Evolutionary conservation across 2,797 vertebrate genomes (phyloP), one percentile per base, ranked within the genome.

Genomic region (Sebastes steindachneri): DNA sequence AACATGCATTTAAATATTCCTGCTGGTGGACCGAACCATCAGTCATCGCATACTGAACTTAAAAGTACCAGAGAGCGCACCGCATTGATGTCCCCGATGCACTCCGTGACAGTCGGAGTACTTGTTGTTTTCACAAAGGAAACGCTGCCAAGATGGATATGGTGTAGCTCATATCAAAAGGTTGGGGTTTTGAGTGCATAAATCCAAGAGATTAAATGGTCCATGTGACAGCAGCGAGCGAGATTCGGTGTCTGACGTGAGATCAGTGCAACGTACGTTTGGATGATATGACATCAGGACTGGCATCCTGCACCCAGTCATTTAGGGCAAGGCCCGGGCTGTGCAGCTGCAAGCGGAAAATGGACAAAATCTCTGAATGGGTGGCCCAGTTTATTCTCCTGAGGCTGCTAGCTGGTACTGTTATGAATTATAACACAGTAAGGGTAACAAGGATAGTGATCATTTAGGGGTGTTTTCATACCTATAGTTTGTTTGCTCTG

Each of bases 231-330:
- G 80, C 77, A 63, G 68, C 70, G n/a, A 79, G 75, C n/a, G 28
- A 85, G 48, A 77, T 58, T 62, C 33, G 25, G 48, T 19, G 77
- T 86, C 70, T 78, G 69, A 1, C 73, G 53, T 57, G 59, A 82
- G 68, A 89, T 81, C 81, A 37, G 57, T 1, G 26, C 64, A 77
- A 48, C 79, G 75, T 71, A 67, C 55, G 45, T 75, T 75, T 78
- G 68, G 69, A 68, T 68, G 80, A 90, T 88, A 62, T 88, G 85
- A 91, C 89, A 82, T 91, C 81, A 87, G 73, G 77, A 86, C 88
- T 92, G 92, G 85, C 92, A 89, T 55, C 41, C 51, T 66, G 66
- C 85, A 93, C 89, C 89, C 80, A 80, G 55, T 95, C 90, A 92
- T 95, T 95, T 92, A 41, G 83, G 85, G 77, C 37, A 35, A 82